Conservation (phyloP, 2,888 invertebrate species). For the Zygothrica quintamaculata region DNA sequence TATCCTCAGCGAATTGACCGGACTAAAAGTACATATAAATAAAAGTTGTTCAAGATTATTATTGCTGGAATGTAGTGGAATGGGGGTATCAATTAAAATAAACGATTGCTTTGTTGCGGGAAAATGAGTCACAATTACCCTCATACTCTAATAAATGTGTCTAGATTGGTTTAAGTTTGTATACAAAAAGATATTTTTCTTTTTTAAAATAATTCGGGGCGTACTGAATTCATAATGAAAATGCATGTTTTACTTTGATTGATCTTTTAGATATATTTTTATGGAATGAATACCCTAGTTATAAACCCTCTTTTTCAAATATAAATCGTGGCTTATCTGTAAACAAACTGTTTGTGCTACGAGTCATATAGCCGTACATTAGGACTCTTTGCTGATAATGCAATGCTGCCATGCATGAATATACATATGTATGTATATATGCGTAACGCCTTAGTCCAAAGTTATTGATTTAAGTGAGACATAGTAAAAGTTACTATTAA, state of each 20-base stretch:
- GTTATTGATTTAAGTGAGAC: conserved; percentile 40
- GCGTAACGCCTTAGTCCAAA: conserved; percentile 4
- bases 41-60: conserved; percentile 1
- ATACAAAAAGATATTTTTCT: no score
- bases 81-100: conserved; percentile 4
- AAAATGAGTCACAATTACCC: conserved; percentile 20
- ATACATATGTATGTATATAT: conserved; percentile 50
- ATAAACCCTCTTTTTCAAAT: background rate
- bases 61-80: conserved; percentile 92
- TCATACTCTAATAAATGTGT: background rate
- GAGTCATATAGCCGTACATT: no score
- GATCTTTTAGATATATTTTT: no score
- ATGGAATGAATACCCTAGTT: no score
- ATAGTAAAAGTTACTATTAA: conserved; percentile 36
- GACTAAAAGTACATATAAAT: conserved; percentile 89
- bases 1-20: conserved; percentile 99
- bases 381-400: conserved; percentile 48
- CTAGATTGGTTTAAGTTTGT: background rate
- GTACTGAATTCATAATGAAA: no score
- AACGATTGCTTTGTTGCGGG: background rate
- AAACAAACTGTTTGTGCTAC: conserved; percentile 1
- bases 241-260: no score
- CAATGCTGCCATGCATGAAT: no score
- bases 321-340: conserved; percentile 36
- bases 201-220: no score